These are phyloP conservation scores for Dynastes tityus DNA, from an alignment of 2,888 invertebrate genomes.

Conservation along the genomic window DNA sequence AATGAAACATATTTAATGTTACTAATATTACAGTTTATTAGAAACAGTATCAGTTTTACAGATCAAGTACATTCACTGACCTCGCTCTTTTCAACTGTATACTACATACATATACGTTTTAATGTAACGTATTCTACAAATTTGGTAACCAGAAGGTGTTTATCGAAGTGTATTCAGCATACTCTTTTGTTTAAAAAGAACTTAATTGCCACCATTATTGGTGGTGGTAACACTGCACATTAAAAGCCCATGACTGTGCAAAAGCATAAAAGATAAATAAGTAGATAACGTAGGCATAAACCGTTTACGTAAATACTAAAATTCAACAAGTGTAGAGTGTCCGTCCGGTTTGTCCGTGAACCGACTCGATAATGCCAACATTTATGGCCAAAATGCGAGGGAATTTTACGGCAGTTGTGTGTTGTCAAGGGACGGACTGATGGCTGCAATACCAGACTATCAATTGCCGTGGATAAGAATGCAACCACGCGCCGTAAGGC, in stretches of 20 bases:
- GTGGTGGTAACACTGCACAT: neutral
- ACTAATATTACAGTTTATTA: too few species aligned
- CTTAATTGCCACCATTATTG: slow-evolving; percentile 24
- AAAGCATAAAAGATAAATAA: slow-evolving; percentile 49
- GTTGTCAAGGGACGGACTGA: slow-evolving; percentile 49
- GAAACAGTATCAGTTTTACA: too few species aligned
- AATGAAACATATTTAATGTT: too few species aligned
- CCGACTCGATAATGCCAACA: slow-evolving; percentile 51
- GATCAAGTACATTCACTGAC: too few species aligned
- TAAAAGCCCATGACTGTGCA: slow-evolving; percentile 17
- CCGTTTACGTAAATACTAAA: slow-evolving; percentile 45
- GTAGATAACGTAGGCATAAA: slow-evolving; percentile 49
- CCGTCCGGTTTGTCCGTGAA: slow-evolving; percentile 48
- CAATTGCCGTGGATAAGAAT: slow-evolving; percentile 53
- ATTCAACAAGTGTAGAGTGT: slow-evolving; percentile 51
- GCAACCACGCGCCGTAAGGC: slow-evolving; percentile 47
- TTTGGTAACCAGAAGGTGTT: too few species aligned
- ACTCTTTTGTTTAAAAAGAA: neutral
- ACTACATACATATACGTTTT: neutral
- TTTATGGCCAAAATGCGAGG: slow-evolving; percentile 47
- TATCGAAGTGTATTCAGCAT: neutral
- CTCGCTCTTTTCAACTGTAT: neutral
- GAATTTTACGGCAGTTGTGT: slow-evolving; percentile 48
- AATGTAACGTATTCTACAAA: too few species aligned
- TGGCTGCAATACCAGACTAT: slow-evolving; percentile 50